Conservation (phyloP, 2,888 invertebrate genomes). For the Asteroscopus sphinx region DNA sequence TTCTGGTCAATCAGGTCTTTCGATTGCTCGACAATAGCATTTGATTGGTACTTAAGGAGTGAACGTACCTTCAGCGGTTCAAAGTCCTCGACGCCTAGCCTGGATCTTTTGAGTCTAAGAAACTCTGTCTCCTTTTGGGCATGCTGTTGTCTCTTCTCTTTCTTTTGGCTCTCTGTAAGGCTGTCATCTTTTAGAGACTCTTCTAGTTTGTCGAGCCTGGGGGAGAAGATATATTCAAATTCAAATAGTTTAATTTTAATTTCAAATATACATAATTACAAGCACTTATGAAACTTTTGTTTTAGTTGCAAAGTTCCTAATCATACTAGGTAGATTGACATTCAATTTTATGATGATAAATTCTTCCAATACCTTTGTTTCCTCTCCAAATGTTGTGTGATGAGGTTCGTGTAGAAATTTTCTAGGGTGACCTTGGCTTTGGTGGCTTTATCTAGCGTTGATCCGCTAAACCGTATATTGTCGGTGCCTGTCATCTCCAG, state of each 20-base stretch:
- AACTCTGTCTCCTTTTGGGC: slow-evolving; percentile 99
- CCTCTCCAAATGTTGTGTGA: slow-evolving; percentile 98
- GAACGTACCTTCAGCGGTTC: slow-evolving; percentile 97
- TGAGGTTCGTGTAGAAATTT: slow-evolving; percentile 99
- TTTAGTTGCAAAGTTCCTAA: no score
- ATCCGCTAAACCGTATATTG: slow-evolving; percentile 98
- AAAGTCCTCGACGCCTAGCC: slow-evolving; percentile 99
- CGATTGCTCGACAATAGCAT: slow-evolving; percentile 8
- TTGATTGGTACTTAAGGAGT: slow-evolving; percentile 7
- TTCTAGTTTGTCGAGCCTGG: slow-evolving; percentile 97
- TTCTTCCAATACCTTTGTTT: slow-evolving; percentile 93
- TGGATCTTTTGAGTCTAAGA: slow-evolving; percentile 97
- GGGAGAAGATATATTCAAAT: slow-evolving; percentile 1
- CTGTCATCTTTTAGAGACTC: slow-evolving; percentile 99
- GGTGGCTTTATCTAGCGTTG: slow-evolving; percentile 99
- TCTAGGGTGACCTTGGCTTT: slow-evolving; percentile 99
- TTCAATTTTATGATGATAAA: no score
- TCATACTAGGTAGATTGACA: no score
- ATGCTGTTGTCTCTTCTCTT: slow-evolving; percentile 98
- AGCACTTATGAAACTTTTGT: neutral
- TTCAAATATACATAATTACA: no score
- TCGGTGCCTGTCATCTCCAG: slow-evolving; percentile 96
- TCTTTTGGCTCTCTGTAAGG: slow-evolving; percentile 97
- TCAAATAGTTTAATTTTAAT: no score
- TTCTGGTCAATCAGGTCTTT: slow-evolving; percentile 16